These are phyloP conservation scores for Drosophila sproati DNA, from an alignment of 1,140 invertebrate species.

Conservation along the genomic window DNA sequence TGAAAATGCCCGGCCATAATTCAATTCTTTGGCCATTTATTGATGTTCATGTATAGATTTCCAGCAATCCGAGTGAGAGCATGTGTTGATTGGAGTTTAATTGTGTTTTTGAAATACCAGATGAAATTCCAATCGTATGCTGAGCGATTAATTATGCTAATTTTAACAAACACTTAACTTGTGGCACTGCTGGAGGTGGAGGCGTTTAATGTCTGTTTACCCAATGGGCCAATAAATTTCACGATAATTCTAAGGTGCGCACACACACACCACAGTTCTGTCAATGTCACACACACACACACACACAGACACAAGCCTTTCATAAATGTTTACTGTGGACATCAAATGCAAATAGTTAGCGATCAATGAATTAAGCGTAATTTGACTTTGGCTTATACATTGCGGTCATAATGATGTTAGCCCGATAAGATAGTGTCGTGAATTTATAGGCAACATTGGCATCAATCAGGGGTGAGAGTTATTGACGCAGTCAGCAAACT, in stretches of 20 bases:
- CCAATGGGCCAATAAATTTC: conserved; percentile 37
- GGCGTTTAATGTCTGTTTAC: conserved; percentile 42
- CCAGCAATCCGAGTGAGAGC: not conserved
- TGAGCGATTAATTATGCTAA: conserved; percentile 62
- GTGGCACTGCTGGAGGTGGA: not conserved
- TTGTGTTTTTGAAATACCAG: conserved; percentile 29
- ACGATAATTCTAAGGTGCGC: conserved; percentile 19
- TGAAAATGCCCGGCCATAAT: conserved; percentile 46
- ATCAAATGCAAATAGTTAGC: conserved; percentile 49
- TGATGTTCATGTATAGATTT: conserved; percentile 9
- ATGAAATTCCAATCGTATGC: conserved; percentile 32
- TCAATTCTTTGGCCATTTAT: conserved; percentile 62
- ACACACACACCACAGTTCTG: not conserved
- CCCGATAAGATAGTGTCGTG: conserved; percentile 70
- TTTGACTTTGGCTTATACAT: conserved; percentile 18
- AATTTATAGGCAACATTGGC: conserved; percentile 67
- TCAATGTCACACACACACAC: conserved; percentile 5
- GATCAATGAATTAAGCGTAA: conserved; percentile 65
- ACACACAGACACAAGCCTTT: not conserved
- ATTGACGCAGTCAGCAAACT: conserved; percentile 13
- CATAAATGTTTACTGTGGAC: not conserved
- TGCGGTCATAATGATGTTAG: conserved; percentile 47
- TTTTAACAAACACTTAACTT: conserved; percentile 18
- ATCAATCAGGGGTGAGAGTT: conserved; percentile 20
- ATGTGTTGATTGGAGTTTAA: conserved; percentile 17